Evolutionary conservation across 1,140 invertebrate genomes (phyloP).

Genomic region (Temnothorax curvispinosus): DNA sequence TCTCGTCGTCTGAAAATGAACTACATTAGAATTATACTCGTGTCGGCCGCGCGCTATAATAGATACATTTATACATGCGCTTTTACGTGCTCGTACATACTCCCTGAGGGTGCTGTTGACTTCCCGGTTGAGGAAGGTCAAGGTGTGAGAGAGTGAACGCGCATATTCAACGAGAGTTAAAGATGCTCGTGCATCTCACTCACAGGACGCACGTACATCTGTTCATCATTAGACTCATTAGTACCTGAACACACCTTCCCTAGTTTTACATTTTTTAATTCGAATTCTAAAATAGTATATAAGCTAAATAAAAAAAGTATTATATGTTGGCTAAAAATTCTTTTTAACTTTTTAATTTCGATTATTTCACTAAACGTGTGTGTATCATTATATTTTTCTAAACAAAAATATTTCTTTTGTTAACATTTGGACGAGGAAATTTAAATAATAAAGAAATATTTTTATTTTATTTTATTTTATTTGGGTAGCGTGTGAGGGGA

Average conservation of each 20-base stretch:
- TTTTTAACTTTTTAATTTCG: not conserved
- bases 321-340: not conserved
- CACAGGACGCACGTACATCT: not conserved
- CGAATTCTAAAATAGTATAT: not conserved
- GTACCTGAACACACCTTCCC: not conserved
- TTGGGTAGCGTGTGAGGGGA: too few species aligned
- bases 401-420: not conserved
- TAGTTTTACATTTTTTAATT: not conserved
- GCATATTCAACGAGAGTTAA: constrained; percentile 45
- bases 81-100: constrained; percentile 32
- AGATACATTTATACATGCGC: constrained; percentile 46
- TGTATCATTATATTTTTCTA: not conserved
- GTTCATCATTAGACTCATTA: not conserved
- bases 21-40: constrained; percentile 21
- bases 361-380: not conserved
- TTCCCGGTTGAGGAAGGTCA: constrained; percentile 80
- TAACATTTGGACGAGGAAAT: not conserved
- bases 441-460: not conserved
- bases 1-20: constrained; percentile 35
- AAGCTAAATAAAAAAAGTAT: not conserved
- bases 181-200: constrained; percentile 16
- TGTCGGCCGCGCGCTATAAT: constrained; percentile 32
- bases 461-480: not conserved
- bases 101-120: constrained; percentile 54
- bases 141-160: constrained; percentile 79